A percentile compares a stretch with the other conserved stretches of the same genome.
These are phyloP conservation scores for Cryptoblepharus egeriae DNA, from an alignment of 2,797 vertebrate genomes.

Conservation along the genomic window DNA sequence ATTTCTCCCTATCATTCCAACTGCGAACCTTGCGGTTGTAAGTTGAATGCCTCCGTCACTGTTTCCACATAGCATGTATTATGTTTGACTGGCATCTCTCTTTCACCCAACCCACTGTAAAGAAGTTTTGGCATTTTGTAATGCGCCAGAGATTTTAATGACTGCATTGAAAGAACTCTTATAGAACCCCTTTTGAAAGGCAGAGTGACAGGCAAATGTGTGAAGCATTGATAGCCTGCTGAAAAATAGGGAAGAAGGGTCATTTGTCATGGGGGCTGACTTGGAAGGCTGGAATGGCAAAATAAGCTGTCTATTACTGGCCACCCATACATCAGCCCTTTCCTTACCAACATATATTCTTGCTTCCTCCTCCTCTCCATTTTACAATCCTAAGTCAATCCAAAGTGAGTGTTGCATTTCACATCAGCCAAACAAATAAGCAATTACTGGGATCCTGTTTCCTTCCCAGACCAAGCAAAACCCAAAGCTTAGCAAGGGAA, in stretches of 20 bases:
- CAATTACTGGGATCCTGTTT: background rate
- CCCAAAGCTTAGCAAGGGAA: too few species aligned
- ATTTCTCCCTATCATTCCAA: background rate
- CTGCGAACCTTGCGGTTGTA: slow-evolving; percentile 23
- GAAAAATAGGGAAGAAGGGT: background rate
- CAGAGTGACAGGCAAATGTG: background rate
- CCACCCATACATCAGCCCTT: background rate
- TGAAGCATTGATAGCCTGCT: background rate
- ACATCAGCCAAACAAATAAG: background rate
- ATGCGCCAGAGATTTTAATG: slow-evolving; percentile 6
- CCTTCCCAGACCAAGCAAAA: background rate
- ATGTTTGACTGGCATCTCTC: slow-evolving; percentile 9
- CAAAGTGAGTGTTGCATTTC: background rate
- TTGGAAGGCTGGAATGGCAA: background rate
- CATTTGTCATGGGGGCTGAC: background rate
- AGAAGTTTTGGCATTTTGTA: background rate
- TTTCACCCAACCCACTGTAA: background rate
- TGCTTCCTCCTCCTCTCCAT: background rate
- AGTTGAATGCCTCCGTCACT: slow-evolving; percentile 17
- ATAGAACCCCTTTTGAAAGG: background rate
- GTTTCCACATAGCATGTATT: background rate
- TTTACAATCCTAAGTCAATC: background rate
- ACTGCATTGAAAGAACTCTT: background rate
- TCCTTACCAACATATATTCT: background rate
- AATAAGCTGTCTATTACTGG: background rate